Conservation (phyloP, 2,113 vertebrate genomes). For the Calidris pygmaea region DNA sequence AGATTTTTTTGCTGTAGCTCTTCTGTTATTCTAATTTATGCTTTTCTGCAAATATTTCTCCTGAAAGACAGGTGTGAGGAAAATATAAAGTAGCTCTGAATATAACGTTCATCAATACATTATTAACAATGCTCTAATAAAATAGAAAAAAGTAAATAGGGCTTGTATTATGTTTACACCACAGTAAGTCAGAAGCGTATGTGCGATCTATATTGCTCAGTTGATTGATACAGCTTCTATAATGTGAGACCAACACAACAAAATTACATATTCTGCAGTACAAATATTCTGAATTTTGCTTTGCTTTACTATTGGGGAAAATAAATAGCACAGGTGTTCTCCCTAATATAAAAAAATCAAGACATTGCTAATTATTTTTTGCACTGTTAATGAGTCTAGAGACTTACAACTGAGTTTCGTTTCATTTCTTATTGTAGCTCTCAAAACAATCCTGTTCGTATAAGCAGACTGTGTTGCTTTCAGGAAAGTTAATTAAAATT, state of each 20-base stretch:
- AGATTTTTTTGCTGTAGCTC: background rate
- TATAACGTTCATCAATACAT: background rate
- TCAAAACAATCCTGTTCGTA: slow-evolving; percentile 39
- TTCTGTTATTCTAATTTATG: background rate
- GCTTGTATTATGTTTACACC: background rate
- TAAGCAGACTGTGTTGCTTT: slow-evolving; percentile 57
- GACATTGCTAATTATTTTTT: slow-evolving; percentile 61
- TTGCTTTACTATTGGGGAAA: slow-evolving; percentile 29
- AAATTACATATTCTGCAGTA: background rate
- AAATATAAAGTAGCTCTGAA: slow-evolving; percentile 6
- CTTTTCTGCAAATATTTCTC: background rate
- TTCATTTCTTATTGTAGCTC: slow-evolving; percentile 56
- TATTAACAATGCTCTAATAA: slow-evolving; percentile 19
- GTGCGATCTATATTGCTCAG: background rate
- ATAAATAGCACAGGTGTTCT: slow-evolving; percentile 50
- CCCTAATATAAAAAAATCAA: background rate
- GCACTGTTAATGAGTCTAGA: slow-evolving; percentile 60
- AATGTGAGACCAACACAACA: background rate
- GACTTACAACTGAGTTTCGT: slow-evolving; percentile 26
- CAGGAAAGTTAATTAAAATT: slow-evolving; percentile 72
- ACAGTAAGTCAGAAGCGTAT: background rate
- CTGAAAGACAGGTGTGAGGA: background rate
- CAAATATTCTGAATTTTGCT: slow-evolving; percentile 8
- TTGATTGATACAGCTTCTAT: background rate
- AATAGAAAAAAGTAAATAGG: slow-evolving; percentile 11